Base-by-base conservation (phyloP, 2,888 invertebrate genomes). In the Polydesmus complanatus region DNA sequence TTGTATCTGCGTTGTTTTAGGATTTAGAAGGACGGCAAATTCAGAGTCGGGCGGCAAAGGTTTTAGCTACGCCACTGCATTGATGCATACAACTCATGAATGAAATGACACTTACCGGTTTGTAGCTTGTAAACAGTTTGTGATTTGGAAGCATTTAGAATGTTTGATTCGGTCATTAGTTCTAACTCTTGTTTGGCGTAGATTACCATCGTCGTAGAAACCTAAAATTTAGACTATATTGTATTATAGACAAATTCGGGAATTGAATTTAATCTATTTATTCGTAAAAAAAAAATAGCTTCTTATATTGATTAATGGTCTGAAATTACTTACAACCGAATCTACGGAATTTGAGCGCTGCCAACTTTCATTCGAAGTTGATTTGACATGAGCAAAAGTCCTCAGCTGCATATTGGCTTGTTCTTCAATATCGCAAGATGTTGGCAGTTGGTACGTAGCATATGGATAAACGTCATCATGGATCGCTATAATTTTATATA, bases 381-480 rank as follows among this genome's bases (percentile, higher is more conserved):
- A 26, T 57, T 56, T 61, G 22, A 61, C 56, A 22, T 61, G 61
- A 51, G 22, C 51, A 14, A 61, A 61, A 1, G 61, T 61, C 25
- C 57, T 61, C 18, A 61, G 57, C 27, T 61, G 61, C 5, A 14
- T 14, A 37, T 37, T 14, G 51, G 57, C 8, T 14, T 8, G 14
- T 37, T 5, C 37, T 21, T 56, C 61, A 56, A 18, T 57, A 21
- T 56, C 51, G 23, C 27, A 26, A 8, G 56, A 47, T 14, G 56
- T 50, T 8, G 61, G 61, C 67, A 80, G 73, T 71, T 80, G 78
- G 72, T 80, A 80, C 65, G 80, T 80, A 59, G 80, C 80, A 70
- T 80, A 80, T 58, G 80, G 80, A 72, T 79, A 80, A 69, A 80
- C 80, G 68, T 81, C 80, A 72, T 80, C 80, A 53, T 55, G 56